Base-by-base conservation (phyloP, 2,888 invertebrate species). In the Orchestes rusci region DNA sequence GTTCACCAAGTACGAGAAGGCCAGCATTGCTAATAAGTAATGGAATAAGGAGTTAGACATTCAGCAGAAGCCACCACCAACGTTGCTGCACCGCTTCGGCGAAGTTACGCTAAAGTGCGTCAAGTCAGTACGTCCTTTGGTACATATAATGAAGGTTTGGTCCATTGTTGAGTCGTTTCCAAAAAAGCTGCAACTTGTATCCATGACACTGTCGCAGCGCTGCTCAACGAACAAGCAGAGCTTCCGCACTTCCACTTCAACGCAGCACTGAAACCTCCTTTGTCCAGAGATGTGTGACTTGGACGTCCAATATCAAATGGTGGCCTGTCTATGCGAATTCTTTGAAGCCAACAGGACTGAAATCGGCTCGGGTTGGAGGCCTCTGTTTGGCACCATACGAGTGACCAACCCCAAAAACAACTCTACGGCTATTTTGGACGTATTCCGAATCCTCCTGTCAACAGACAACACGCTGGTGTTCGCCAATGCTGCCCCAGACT, bases 301-400 rank as follows among this genome's bases (percentile, higher is more conserved):
- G 45, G 95, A 96, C 67, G 90, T 94, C 29, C 38, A 59, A 85
- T 83, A 83, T 65, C 83, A 83, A 71, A 92, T 97, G 57, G 90
- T 96, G 32, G 89, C 91, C 41, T 93, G 92, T 56, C 82, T 96
- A 35, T 94, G 94, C 66, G 94, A 94, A 68, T 90, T 96, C 58
- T 95, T 97, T 0, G 94, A 95, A 68, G 90, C 90, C 0, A 93
- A 91, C 65, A 77, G 91, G 56, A 84, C 86, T 48, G 93, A 95
- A 71, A 92, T 96, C 30, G 79, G 89, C 54, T 94, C 93, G 0
- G 96, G 96, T 0, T 97, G 96, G 96, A 75, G 95, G 40, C 92
- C 96, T 1, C 70, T 97, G 2, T 97, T 97, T 63, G 93, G 93
- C 8, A 93, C 95, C 1, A 69, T 97, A 31, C 78, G 93, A 15